Base-by-base conservation (phyloP, 2,113 vertebrate genomes). In the Eudyptes chrysolophus region DNA sequence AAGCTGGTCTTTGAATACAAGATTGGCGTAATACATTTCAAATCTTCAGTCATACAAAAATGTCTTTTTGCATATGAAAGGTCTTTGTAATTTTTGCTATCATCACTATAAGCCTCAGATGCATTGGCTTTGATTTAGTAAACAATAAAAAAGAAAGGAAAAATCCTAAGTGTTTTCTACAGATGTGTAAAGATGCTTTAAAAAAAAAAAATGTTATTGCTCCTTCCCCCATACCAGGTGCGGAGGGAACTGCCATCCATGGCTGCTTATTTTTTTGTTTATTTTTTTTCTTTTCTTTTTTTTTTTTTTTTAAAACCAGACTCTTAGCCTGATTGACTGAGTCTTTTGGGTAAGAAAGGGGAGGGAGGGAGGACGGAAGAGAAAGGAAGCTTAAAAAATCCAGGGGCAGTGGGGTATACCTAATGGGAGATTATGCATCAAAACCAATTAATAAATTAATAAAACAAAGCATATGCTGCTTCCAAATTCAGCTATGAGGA, bases 11-110 rank as follows among this genome's bases (percentile, higher is more conserved):
- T 96, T 94, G 90, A 97, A 97, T 95, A 62, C 66, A 84, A 94
- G 96, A 88, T 26, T 96, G 83, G 52, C 82, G 79, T 95, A 93
- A 97, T 94, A 92, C 69, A 78, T 97, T 96, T 92, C 49, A 94
- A 94, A 85, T 94, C 78, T 95, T 97, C 71, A 89, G 84, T 90
- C 76, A 94, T 55, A 96, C 92, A 97, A 95, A 97, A 96, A 68
- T 27, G 60, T 72, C 68, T 66, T 90, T 98, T 98, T 98, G 96
- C 95, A 98, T 97, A 97, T 97, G 97, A 98, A 98, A 97, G 84
- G 79, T 64, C 86, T 97, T 97, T 94, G 87, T 81, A 97, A 96
- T 97, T 98, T 98, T 96, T 98, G 65, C 93, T 98, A 74, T 96
- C 97, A 95, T 97, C 97, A 87, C 93, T 97, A 51, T 96, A 92